Evolutionary conservation across 2,113 vertebrate species (phyloP), one percentile per base, ranked within the genome.

Genomic region (Emydocephalus ijimae): DNA sequence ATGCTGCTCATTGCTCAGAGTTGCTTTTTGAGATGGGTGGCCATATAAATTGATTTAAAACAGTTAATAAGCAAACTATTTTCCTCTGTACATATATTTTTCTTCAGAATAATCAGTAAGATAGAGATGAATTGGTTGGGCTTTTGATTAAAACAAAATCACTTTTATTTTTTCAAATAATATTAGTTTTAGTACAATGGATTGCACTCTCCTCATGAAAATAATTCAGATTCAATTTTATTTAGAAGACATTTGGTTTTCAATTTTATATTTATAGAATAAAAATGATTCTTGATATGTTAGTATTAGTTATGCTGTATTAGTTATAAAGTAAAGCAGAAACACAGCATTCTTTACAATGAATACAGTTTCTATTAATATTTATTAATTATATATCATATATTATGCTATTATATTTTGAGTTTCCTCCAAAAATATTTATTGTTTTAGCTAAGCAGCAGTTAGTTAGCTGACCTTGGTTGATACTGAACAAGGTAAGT

Each of bases 341-440:
- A 92, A 87, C 26, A 69, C 7, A 92, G 90, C 89, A 74, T 55
- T 52, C 91, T 93, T 94, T 11, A 29, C 88, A 18, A 89, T 91
- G 90, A 85, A 91, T 0, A 0, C 91, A 89, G 26, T 93, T 93
- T 64, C 69, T 94, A 91, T 91, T 94, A 94, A 91, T 95, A 96
- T 92, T 96, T 97, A 92, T 92, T 61, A 50, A 89, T 91, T 93
- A 89, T 61, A 86, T 3, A 0, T 92, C 61, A 93, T 93, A 81
- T 93, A 48, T 61, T 91, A 52, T 39, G n/a, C 89, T 85, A 93
- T 87, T 90, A 91, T 90, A 92, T 92, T 93, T 92, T 61, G 94
- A 87, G 26, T 81, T 95, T 95, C 92, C 5, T 2, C n/a, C 0
- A 92, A n/a, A 6, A 93, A 26, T 55, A 87, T 64, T 88, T 34